A percentile compares a stretch with the other conserved stretches of the same genome.
phyloP scores from a whole-genome alignment of 2,797 vertebrate genomes.

The Lerista edwardsae region DNA sequence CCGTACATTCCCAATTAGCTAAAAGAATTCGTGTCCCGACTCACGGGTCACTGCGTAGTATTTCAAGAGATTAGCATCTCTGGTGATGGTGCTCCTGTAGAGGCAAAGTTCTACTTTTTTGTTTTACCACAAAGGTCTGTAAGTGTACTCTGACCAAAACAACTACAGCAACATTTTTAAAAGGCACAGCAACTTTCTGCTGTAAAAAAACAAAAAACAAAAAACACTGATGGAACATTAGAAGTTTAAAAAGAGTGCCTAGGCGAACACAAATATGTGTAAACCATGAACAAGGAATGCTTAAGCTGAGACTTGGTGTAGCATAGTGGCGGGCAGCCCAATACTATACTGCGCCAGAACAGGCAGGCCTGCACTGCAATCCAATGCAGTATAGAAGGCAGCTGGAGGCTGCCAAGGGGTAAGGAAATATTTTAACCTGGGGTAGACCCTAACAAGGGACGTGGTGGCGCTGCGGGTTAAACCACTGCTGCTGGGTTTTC shows the following conservation, averaged over 20 bases:
- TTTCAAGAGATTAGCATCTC: slow-evolving; percentile 15
- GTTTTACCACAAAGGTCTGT: slow-evolving; percentile 18
- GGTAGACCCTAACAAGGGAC: no score
- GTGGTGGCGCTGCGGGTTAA: no score
- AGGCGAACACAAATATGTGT: background rate
- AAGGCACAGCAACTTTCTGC: background rate
- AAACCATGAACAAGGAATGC: background rate
- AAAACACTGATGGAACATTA: background rate
- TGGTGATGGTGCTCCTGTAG: background rate
- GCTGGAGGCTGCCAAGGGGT: no score
- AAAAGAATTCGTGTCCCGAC: slow-evolving; percentile 12
- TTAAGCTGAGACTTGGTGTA: background rate
- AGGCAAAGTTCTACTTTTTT: background rate
- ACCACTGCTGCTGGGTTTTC: no score
- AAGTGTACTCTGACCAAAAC: slow-evolving; percentile 32
- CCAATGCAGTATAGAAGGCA: no score
- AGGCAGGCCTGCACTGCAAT: no score
- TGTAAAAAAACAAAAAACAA: background rate
- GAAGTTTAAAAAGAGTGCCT: background rate
- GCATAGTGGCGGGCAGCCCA: no score
- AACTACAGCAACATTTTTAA: slow-evolving; percentile 20
- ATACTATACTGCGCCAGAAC: no score
- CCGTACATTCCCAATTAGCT: slow-evolving; percentile 2
- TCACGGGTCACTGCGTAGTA: background rate
- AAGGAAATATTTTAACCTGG: no score